A percentile compares a stretch with the other conserved stretches of the same genome.
These are phyloP conservation scores for Brachyhypopomus gauderio DNA, from an alignment of 2,113 vertebrate species.

Conservation along the genomic window DNA sequence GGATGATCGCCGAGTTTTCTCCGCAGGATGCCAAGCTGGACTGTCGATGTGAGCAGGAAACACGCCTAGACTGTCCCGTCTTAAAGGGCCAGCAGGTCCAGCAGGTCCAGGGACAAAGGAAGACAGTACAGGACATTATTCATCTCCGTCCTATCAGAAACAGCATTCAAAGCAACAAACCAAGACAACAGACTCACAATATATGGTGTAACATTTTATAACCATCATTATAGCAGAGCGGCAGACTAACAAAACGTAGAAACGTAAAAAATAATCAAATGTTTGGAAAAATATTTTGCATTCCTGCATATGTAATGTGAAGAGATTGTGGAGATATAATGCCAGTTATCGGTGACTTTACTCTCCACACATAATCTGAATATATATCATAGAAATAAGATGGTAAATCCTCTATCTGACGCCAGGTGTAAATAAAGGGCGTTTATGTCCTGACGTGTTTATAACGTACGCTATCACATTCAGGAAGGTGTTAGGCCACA, in stretches of 20 bases:
- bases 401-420: background rate
- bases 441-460: too few relatives aligned
- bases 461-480: too few relatives aligned
- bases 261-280: too few relatives aligned
- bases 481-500: too few relatives aligned
- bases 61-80: constrained; percentile 76
- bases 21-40: constrained; percentile 65
- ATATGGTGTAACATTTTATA: background rate
- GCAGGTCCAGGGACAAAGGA: constrained; percentile 68
- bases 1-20: constrained; percentile 31
- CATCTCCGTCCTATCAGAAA: constrained; percentile 15
- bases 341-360: too few relatives aligned
- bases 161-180: background rate
- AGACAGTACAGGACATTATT: background rate
- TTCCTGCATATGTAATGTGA: too few relatives aligned
- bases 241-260: too few relatives aligned
- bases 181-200: background rate
- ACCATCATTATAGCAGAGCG: too few relatives aligned
- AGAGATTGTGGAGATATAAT: too few relatives aligned
- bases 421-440: background rate
- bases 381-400: background rate
- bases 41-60: constrained; percentile 78
- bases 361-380: too few relatives aligned
- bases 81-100: constrained; percentile 79
- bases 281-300: too few relatives aligned